Base-by-base conservation (phyloP, 2,888 invertebrate species). In the Lasioglossum malachurum region DNA sequence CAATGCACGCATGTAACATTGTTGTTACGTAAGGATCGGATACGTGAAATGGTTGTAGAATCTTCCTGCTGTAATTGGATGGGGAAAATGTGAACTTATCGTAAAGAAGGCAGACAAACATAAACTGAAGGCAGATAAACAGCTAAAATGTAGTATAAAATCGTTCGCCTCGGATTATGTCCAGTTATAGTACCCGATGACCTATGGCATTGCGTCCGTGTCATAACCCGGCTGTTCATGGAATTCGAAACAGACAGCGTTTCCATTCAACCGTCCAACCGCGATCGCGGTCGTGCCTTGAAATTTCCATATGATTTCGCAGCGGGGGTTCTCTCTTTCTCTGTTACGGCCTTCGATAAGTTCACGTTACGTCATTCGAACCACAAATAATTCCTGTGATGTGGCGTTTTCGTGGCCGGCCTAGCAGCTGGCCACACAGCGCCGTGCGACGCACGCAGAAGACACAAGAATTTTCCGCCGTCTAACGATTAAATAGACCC, bases 401-500 rank as follows among this genome's bases (percentile, higher is more conserved):
- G 74, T 14, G 67, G 64, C 27, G 57, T 60, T 41, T 80, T 74
- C 82, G 77, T 75, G 44, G 5, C 74, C 53, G 67, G 71, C 8
- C 7, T 19, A 16, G 2, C 8, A 31, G 67, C 67, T 35, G 14
- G 67, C 1, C 35, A 67, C 35, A 53, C 7, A 3, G 12, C 57
- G n/a, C 64, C 49, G 49, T 10, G 41, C 8, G n/a, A 69, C 49
- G 64, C 82, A 35, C 23, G 75, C 57, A 57, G 77, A 73, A 38
- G 0, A 69, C 44, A n/a, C 67, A 53, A 53, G 77, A 87, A 89
- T 90, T 90, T 89, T 91, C 87, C 88, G 81, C 78, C 80, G 46
- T 71, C 27, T 88, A 92, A 92, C 85, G 88, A 89, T 92, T 87
- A 44, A 88, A 78, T 84, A 87, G 80, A 87, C 83, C 83, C 60